A percentile compares a stretch with the other conserved stretches of the same genome.
These are phyloP conservation scores for Drosophila yooni DNA, from an alignment of 2,888 invertebrate species.

Conservation along the genomic window DNA sequence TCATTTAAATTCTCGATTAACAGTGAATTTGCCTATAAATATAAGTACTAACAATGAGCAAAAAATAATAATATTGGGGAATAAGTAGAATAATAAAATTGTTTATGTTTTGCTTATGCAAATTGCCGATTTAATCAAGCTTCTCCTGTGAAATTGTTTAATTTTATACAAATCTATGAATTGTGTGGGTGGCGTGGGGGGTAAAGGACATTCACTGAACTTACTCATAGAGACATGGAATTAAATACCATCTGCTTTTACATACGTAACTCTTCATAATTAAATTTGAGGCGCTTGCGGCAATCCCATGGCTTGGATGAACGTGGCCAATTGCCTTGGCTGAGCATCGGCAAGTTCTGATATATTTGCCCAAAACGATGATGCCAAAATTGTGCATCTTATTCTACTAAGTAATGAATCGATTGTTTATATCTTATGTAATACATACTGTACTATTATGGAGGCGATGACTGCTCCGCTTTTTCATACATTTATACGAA, in stretches of 20 bases:
- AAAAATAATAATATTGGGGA: neutral
- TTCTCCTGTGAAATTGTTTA: neutral
- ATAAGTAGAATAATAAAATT: neutral
- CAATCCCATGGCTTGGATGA: too few relatives aligned
- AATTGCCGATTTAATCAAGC: neutral
- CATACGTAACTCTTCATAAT: too few relatives aligned
- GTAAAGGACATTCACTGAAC: neutral
- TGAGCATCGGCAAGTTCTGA: too few relatives aligned
- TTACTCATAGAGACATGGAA: neutral
- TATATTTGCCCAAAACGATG: too few relatives aligned
- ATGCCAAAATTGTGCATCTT: neutral
- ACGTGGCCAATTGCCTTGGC: too few relatives aligned
- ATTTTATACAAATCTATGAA: neutral
- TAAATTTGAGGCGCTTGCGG: neutral
- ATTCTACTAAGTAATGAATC: neutral
- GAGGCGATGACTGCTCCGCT: neutral
- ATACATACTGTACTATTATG: neutral
- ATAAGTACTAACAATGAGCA: too few relatives aligned
- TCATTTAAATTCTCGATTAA: neutral
- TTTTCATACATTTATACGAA: neutral
- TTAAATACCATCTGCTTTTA: too few relatives aligned
- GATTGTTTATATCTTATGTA: neutral
- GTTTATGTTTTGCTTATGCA: neutral
- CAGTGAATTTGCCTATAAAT: neutral
- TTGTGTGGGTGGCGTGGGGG: neutral